Evolutionary conservation across 1,140 invertebrate species (phyloP), one percentile per base, ranked within the genome.

Genomic region (Achroia grisella): DNA sequence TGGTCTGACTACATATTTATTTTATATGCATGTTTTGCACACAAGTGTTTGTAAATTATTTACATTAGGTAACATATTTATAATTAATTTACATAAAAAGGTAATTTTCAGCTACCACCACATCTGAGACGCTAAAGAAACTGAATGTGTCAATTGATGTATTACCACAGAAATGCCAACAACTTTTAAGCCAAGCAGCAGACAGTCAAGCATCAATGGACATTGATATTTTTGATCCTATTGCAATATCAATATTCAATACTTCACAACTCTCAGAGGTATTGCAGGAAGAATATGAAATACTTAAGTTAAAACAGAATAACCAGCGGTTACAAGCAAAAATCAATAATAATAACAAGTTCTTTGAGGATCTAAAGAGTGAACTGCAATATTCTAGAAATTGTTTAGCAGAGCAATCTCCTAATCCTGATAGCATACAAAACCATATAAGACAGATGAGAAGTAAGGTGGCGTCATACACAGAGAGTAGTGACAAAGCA

Each of bases 221-320:
- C 29, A 51, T 78, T 3, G 49, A 61, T 27, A 37, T 56, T 40
- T 33, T 86, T 10, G 74, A 82, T 46, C 65, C 71, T 0, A 61
- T 72, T 12, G 60, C 70, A 0, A 53, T 86, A 30, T 76, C 70
- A 4, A 32, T 81, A 13, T 57, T 62, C 9, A 63, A 73, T 31
- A 59, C 68, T 0, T 68, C 56, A 42, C 54, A 71, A 39, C 23
- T 69, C 14, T 45, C 69, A 0, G 64, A 72, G 8, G 67, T 62
- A 46, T 44, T 84, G 0, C 59, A 80, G 41, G 66, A 80, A 10
- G 73, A 83, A 36, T 78, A 77, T 32, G 71, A 79, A 33, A 70
- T 80, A 13, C 44, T 86, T 1, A 70, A 78, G 45, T 39, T 86
- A 8, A 67, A 70, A 33, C 82, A 83, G 33, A 73, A 77, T 13